Conservation (phyloP, 2,113 vertebrate genomes). For the Eurypyga helias region DNA sequence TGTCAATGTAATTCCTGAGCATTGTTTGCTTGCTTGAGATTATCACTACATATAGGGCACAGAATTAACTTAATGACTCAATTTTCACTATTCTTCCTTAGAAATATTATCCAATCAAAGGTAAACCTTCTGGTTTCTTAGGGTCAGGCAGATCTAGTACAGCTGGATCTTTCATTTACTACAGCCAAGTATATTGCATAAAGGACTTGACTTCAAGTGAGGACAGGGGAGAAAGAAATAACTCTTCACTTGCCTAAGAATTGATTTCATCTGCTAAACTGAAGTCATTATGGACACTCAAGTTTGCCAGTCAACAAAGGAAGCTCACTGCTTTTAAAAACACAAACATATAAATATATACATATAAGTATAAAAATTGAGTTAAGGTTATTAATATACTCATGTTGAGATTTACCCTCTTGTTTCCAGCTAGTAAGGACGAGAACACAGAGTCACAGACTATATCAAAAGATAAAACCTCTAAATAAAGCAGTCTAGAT, state of each 20-base stretch:
- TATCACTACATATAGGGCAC: neutral
- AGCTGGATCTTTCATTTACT: neutral
- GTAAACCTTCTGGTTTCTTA: neutral
- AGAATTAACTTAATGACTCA: neutral
- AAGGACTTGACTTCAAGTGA: neutral
- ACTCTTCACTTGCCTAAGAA: neutral
- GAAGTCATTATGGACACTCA: neutral
- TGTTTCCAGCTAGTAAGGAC: neutral
- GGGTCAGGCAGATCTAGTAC: neutral
- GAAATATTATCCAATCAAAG: neutral
- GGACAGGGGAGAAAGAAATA: neutral
- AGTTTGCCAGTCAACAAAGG: neutral
- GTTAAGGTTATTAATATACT: neutral
- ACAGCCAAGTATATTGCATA: neutral
- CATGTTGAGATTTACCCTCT: neutral
- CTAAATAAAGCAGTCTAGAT: neutral
- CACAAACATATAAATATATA: neutral
- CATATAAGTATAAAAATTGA: neutral
- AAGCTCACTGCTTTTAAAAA: neutral
- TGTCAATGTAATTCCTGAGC: neutral
- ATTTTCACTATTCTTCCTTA: neutral
- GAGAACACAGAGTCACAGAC: neutral
- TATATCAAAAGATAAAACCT: neutral
- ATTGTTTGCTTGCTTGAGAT: neutral
- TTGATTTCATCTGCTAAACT: neutral